Percentiles rank a stretch among this genome's conserved stretches.
Evolutionary conservation across 1,140 invertebrate genomes (phyloP).

Genomic region (Rhizoglyphus robini): DNA sequence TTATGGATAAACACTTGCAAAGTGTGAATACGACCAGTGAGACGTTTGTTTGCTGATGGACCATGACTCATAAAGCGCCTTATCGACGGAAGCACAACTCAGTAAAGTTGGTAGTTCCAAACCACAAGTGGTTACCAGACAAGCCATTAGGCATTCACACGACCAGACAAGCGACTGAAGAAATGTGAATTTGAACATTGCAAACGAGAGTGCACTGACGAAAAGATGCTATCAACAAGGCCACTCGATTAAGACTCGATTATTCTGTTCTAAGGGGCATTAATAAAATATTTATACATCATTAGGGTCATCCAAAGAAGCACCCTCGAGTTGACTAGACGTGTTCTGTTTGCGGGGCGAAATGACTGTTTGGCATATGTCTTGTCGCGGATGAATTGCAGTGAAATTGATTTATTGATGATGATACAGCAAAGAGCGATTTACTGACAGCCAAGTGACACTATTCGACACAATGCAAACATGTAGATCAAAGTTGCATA

Average conservation of each 20-base stretch:
- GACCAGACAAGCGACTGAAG: neutral
- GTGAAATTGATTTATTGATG: no score
- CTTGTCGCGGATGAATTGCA: neutral
- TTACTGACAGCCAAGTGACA: no score
- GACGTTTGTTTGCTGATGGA: no score
- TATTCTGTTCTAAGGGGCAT: neutral
- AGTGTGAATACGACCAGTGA: no score
- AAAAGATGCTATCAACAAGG: neutral
- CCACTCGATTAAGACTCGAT: neutral
- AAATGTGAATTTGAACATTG: neutral
- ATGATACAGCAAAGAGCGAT: no score
- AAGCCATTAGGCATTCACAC: constrained; percentile 1
- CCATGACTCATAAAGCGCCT: no score
- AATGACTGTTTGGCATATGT: neutral
- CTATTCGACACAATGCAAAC: no score
- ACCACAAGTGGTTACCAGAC: neutral
- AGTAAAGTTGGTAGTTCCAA: neutral
- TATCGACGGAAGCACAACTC: neutral
- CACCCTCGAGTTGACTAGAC: no score
- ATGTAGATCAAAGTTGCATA: no score
- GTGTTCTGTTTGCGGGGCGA: no score
- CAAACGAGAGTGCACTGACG: neutral
- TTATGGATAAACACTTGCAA: no score
- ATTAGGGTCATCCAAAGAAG: neutral
- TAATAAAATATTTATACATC: neutral